Base-by-base conservation (phyloP, 2,797 vertebrate species). In the Periophthalmus magnuspinnatus region DNA sequence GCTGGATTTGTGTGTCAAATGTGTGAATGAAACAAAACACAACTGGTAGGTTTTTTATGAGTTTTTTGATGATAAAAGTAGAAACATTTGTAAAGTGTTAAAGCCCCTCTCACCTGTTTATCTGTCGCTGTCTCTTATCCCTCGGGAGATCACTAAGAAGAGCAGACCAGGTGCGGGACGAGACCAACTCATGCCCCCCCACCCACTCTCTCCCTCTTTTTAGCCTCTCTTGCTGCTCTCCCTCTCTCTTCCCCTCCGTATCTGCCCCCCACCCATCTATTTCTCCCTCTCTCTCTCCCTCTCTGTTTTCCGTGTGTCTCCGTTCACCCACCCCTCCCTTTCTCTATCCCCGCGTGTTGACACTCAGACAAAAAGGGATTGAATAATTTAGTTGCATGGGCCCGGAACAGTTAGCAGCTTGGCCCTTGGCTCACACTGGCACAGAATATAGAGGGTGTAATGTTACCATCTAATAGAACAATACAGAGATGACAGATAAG, bases 331-430 rank as follows among this genome's bases (percentile, higher is more conserved):
- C 21, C 52, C 0, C 52, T 54, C 52, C 9, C 14, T 52, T 11
- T 11, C 50, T 67, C 50, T 54, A 48, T 21, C n/a, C 33, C 28
- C 21, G 8, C 9, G 5, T 36, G 65, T 55, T 41, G 50, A 67
- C 21, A 67, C 50, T 36, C 65, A 56, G 65, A 67, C 65, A 67
- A 67, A 55, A 52, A 67, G 32, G 0, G 34, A 24, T 65, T 67
- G 65, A 67, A 67, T 67, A 67, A 67, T 67, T 67, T 36, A 67
- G 33, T 9, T 2, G 13, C 65, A 36, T 34, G 48, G 52, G 48
- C 65, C 34, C 11, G 65, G 17, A 10, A 34, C 47, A 50, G 45
- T 65, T 24, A n/a, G 6, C 14, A 33, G 22, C 5, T 1, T 17
- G 21, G 19, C 8, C 64, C 28, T 65, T 38, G 65, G 65, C 50